These are phyloP conservation scores for Oncorhynchus tshawytscha DNA, from an alignment of 2,113 vertebrate genomes.

Conservation along the genomic window DNA sequence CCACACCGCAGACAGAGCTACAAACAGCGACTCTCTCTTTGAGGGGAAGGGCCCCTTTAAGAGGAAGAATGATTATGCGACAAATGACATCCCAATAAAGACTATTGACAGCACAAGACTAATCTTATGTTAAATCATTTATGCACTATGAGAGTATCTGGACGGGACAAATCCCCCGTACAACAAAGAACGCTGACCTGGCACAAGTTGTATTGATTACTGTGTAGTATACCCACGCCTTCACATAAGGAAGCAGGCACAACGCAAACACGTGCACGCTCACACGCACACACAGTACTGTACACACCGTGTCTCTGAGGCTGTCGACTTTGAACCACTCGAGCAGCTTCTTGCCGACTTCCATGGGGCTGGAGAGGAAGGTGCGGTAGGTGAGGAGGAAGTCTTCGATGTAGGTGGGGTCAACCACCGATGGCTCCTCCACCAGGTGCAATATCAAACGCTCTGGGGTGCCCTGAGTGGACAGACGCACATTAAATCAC, in stretches of 20 bases:
- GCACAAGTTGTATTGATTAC: constrained; percentile 51
- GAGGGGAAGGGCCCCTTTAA: constrained; percentile 30
- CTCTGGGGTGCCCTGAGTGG: constrained; percentile 86
- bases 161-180: constrained; percentile 23
- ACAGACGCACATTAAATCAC: neutral
- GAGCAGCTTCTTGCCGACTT: constrained; percentile 88
- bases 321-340: constrained; percentile 93
- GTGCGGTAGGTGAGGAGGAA: constrained; percentile 94
- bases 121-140: constrained; percentile 51
- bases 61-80: constrained; percentile 28
- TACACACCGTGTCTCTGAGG: constrained; percentile 87
- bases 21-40: neutral
- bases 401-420: constrained; percentile 97
- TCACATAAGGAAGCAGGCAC: neutral
- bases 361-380: constrained; percentile 89
- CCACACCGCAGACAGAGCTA: neutral
- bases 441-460: constrained; percentile 95
- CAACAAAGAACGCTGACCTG: constrained; percentile 56
- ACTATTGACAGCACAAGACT: constrained; percentile 53
- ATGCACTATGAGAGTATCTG: constrained; percentile 21
- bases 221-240: neutral
- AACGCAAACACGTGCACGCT: neutral
- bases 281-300: constrained; percentile 4
- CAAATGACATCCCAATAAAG: constrained; percentile 40
- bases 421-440: constrained; percentile 96